These are phyloP conservation scores for Hipparchia semele DNA, from an alignment of 2,888 invertebrate species.

Conservation along the genomic window DNA sequence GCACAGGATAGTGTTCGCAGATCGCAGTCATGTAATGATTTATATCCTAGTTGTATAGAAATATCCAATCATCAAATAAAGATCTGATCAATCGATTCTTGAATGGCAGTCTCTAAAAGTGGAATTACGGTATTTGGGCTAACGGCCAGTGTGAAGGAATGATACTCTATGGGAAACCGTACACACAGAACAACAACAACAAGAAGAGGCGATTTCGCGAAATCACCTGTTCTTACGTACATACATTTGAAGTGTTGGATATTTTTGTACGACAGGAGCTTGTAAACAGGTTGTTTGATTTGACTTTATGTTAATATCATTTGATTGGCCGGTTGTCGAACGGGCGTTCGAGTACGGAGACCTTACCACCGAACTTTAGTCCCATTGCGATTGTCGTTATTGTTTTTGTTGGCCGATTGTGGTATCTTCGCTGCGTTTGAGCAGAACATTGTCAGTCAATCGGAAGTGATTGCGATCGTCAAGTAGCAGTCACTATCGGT, in stretches of 20 bases:
- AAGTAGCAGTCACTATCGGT: not conserved
- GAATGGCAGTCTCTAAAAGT: no score
- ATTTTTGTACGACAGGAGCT: not conserved
- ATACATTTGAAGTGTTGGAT: not conserved
- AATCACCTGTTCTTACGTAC: no score
- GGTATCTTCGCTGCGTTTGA: no score
- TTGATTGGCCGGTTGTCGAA: slow-evolving; percentile 38
- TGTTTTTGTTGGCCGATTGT: no score
- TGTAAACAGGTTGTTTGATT: slow-evolving; percentile 30
- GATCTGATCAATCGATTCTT: no score
- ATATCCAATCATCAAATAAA: not conserved
- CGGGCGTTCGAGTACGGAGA: slow-evolving; percentile 15
- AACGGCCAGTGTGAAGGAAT: not conserved
- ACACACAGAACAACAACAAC: no score
- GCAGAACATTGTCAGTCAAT: not conserved
- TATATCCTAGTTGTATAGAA: not conserved
- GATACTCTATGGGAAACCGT: no score
- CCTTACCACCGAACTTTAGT: not conserved
- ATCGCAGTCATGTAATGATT: slow-evolving; percentile 20
- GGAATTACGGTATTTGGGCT: no score
- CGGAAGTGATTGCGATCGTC: not conserved
- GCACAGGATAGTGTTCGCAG: slow-evolving; percentile 39
- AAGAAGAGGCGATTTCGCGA: no score
- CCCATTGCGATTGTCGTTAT: not conserved
- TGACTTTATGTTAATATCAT: slow-evolving; percentile 37